Evolutionary conservation across 2,113 vertebrate species (phyloP), one percentile per base, ranked within the genome.

Genomic region (Okapia johnstoni): DNA sequence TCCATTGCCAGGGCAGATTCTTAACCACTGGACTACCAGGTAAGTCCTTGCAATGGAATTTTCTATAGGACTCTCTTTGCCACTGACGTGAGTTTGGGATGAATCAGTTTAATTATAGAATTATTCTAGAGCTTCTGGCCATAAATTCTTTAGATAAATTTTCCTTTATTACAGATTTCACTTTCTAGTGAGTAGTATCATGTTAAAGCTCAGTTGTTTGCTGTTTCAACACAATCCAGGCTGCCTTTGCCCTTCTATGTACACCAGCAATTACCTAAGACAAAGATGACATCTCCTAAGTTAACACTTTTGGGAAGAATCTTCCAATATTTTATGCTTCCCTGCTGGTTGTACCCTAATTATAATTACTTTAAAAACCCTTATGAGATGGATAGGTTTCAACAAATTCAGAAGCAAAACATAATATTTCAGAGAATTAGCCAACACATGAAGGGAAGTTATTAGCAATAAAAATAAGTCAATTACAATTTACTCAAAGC

Each of bases 111-210:
- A 48, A 61, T 84, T 87, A 55, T 46, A 36, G 73, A n/a, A 17
- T 70, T 85, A 63, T 88, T 81, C 70, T 93, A 94, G 94, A 88
- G 88, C 94, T 96, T 96, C 81, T 90, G 58, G 63, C 54, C 57
- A 85, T 54, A 90, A 88, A 48, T 25, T 80, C 76, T 79, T 48
- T 7, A 17, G 48, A 85, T 28, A 88, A 84, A 61, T 60, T 14
- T 36, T 80, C 36, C 40, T 93, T 79, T 93, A 57, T 89, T 90
- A 28, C 55, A 87, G 23, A 57, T 57, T 83, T 87, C 23, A 84
- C 36, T 79, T 50, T 90, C 15, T n/a, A 26, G 30, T 54, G 36
- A 86, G 63, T 28, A 61, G 40, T 36, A 52, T 94, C 76, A 73
- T 46, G 57, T 55, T 79, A 84, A 63, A 54, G 63, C 85, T 96